These are phyloP conservation scores for Ectropis grisescens DNA, from an alignment of 1,140 invertebrate species.

Conservation along the genomic window DNA sequence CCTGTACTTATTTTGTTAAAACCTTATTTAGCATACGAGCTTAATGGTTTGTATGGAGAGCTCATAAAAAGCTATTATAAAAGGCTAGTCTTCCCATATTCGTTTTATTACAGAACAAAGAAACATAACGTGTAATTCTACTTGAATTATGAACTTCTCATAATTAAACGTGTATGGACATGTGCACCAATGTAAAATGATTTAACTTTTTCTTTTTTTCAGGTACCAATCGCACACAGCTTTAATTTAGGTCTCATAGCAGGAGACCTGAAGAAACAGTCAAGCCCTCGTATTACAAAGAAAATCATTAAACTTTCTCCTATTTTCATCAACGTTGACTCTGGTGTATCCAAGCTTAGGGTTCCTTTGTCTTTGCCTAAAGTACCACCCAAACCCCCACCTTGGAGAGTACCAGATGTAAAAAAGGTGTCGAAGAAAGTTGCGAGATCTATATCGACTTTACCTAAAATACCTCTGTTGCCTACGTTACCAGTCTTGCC, in stretches of 20 bases:
- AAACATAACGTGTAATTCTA: too few species aligned
- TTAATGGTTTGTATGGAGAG: too few species aligned
- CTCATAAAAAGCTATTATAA: too few species aligned
- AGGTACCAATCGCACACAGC: slow-evolving; percentile 19
- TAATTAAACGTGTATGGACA: too few species aligned
- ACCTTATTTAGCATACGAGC: too few species aligned
- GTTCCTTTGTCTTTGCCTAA: slow-evolving; percentile 4
- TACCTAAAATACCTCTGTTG: slow-evolving; percentile 13
- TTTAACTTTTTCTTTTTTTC: slow-evolving; percentile 23
- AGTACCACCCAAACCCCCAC: slow-evolving; percentile 8
- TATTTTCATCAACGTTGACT: slow-evolving; percentile 22
- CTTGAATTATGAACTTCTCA: too few species aligned
- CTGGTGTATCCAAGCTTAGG: slow-evolving; percentile 4
- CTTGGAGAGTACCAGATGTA: slow-evolving; percentile 7
- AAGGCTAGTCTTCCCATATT: too few species aligned
- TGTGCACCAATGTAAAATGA: background rate
- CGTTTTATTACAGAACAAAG: too few species aligned
- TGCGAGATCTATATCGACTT: too few species aligned
- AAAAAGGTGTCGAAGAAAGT: background rate
- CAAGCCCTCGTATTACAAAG: slow-evolving; percentile 19
- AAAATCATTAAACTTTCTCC: slow-evolving; percentile 19
- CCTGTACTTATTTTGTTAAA: too few species aligned
- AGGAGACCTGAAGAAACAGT: slow-evolving; percentile 17
- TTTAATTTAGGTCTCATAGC: slow-evolving; percentile 20
- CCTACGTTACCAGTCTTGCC: slow-evolving; percentile 10